These are phyloP conservation scores for Tringa solitaria DNA, from an alignment of 2,113 vertebrate species.

Conservation along the genomic window DNA sequence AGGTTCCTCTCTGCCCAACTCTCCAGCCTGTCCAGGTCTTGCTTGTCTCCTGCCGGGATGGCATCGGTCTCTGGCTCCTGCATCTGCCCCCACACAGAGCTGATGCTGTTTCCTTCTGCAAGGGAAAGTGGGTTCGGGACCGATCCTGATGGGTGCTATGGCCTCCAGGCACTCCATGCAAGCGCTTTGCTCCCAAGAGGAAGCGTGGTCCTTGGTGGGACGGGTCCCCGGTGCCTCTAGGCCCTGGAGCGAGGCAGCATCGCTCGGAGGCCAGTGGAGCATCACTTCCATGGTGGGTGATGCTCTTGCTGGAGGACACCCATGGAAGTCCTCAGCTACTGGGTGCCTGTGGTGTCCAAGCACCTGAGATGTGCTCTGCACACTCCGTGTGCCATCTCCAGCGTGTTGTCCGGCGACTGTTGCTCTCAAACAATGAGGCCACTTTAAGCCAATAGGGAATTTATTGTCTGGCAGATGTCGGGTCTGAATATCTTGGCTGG, in stretches of 20 bases:
- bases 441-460: background rate
- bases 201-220: background rate
- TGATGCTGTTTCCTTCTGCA: background rate
- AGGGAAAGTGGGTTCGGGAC: background rate
- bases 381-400: background rate
- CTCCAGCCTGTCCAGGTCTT: too few species aligned
- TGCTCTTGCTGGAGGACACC: background rate
- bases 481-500: background rate
- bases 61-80: background rate
- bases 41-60: background rate
- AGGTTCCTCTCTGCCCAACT: too few species aligned
- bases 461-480: background rate
- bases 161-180: background rate
- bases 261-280: accelerated
- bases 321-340: background rate
- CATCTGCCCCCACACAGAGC: background rate
- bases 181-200: background rate
- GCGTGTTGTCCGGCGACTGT: accelerated
- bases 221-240: background rate
- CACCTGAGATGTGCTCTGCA: background rate
- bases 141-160: background rate
- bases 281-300: accelerated
- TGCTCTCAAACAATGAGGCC: accelerated
- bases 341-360: background rate
- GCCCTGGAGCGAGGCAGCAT: accelerated